phyloP scores from a whole-genome alignment of 1,140 invertebrate genomes.

The Spodoptera frugiperda region DNA sequence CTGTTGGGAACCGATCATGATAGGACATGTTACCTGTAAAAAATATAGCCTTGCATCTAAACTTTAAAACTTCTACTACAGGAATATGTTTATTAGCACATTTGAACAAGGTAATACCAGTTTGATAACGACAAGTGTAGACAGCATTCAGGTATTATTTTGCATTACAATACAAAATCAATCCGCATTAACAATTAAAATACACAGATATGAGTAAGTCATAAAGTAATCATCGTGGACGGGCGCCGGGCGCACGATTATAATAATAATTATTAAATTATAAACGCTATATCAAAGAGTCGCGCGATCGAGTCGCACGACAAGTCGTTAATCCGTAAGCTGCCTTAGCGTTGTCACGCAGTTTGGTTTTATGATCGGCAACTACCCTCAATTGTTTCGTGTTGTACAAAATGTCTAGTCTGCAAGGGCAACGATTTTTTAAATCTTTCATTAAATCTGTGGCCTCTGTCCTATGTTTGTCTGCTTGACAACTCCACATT shows the following conservation, averaged over 20 bases:
- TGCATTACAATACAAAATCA: neutral
- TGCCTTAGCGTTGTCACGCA: conserved; percentile 19
- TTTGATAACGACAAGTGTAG: no score
- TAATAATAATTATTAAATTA: conserved; percentile 2
- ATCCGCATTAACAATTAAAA: conserved; percentile 15
- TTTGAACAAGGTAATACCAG: no score
- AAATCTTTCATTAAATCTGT: neutral
- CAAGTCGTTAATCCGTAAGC: neutral
- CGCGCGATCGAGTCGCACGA: conserved; percentile 15
- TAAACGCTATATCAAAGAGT: neutral
- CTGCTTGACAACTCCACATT: no score
- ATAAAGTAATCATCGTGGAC: neutral
- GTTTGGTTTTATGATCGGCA: conserved; percentile 13
- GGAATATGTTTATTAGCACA: no score
- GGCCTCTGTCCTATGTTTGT: no score
- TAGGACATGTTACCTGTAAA: neutral
- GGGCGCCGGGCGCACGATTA: conserved; percentile 12
- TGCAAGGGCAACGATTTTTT: neutral
- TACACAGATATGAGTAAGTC: neutral
- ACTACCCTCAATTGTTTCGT: neutral
- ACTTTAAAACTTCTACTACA: no score
- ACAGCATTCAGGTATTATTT: no score
- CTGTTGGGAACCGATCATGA: neutral
- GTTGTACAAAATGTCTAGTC: conserved; percentile 8
- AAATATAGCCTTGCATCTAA: no score